Conservation (phyloP, 2,797 vertebrate species). For the Darevskia nairensis region DNA sequence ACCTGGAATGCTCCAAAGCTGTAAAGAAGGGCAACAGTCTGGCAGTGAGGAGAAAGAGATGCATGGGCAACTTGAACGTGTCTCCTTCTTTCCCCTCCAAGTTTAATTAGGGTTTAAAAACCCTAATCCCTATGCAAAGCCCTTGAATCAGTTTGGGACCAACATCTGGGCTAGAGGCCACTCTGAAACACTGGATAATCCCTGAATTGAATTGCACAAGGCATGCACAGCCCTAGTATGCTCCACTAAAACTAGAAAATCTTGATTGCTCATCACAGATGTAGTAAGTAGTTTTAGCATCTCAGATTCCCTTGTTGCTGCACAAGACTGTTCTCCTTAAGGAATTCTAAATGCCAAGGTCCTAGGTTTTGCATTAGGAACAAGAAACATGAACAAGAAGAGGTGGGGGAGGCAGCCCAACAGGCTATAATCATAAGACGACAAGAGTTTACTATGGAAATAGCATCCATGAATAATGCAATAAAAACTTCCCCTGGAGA, state of each 20-base stretch:
- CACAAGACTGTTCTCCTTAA: conserved; percentile 11
- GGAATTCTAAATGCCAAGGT: conserved; percentile 46
- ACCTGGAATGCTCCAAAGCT: too few species aligned
- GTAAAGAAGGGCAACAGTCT: too few species aligned
- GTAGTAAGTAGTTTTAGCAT: not conserved
- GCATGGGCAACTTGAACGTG: too few species aligned
- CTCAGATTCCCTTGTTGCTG: conserved; percentile 24
- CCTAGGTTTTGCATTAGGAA: conserved; percentile 49
- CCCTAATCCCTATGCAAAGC: too few species aligned
- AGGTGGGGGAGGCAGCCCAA: not conserved
- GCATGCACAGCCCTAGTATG: too few species aligned
- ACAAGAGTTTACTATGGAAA: conserved; percentile 43
- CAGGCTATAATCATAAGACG: conserved; percentile 50
- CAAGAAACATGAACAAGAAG: conserved; percentile 30
- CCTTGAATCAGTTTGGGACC: too few species aligned
- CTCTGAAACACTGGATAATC: too few species aligned
- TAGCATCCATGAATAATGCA: conserved; percentile 59
- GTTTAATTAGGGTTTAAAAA: too few species aligned
- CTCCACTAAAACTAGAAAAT: not conserved
- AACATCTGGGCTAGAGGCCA: too few species aligned
- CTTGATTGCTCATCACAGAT: not conserved
- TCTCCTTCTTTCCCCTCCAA: too few species aligned
- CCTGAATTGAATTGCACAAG: too few species aligned
- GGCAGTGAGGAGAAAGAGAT: too few species aligned
- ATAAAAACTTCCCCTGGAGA: conserved; percentile 44